phyloP scores from a whole-genome alignment of 92 coral and sea anemone species.

The Plumapathes pennacea region DNA sequence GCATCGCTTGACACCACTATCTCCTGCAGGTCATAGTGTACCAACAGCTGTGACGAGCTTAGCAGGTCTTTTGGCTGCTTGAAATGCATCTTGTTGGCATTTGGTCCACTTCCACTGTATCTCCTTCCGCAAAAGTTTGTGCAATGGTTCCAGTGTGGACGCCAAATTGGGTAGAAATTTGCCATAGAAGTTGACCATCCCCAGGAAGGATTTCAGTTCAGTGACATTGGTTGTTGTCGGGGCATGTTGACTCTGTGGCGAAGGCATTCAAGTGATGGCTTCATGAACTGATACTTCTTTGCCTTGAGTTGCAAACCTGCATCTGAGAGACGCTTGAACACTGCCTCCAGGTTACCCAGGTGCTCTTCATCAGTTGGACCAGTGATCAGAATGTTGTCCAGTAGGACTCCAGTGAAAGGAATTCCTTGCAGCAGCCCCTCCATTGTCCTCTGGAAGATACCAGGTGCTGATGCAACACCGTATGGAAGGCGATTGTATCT shows the following conservation, averaged over 20 bases:
- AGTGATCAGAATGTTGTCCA: constrained; percentile 40
- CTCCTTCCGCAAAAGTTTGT: constrained; percentile 12
- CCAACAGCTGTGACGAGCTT: constrained; percentile 19
- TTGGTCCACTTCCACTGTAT: constrained; percentile 9
- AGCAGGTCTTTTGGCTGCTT: constrained; percentile 26
- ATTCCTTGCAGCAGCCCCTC: constrained; percentile 47
- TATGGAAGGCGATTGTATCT: constrained; percentile 45
- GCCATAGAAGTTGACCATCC: constrained; percentile 11
- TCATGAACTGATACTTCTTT: no score
- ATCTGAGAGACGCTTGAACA: constrained; percentile 7
- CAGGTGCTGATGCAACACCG: constrained; percentile 53
- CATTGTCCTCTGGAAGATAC: constrained; percentile 42
- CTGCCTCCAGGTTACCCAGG: neutral
- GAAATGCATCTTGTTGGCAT: constrained; percentile 20
- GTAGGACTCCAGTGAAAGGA: constrained; percentile 35
- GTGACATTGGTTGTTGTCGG: neutral
- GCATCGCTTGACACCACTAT: constrained; percentile 45
- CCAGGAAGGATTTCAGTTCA: constrained; percentile 20
- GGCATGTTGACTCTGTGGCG: constrained; percentile 8
- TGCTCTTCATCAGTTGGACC: constrained; percentile 34
- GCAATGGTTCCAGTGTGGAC: constrained; percentile 5
- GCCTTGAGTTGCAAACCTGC: no score
- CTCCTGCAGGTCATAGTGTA: constrained; percentile 33
- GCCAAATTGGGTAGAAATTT: constrained; percentile 17
- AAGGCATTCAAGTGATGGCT: constrained; percentile 9